Evolutionary conservation across 2,888 invertebrate genomes (phyloP).

Genomic region (Dryococelus australis): DNA sequence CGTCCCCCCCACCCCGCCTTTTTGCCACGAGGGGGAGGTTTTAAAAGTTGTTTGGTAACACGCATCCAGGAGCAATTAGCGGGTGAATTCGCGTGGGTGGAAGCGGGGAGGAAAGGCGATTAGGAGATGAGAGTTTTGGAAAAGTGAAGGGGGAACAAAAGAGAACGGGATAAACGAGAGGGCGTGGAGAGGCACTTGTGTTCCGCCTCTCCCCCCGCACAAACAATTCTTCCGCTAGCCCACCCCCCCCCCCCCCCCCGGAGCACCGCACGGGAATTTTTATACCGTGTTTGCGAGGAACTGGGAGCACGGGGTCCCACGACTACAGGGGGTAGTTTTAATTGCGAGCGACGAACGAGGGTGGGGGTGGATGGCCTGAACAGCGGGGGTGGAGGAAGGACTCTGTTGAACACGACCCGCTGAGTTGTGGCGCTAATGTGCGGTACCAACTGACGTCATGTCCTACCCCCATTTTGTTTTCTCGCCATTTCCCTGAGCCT

Average conservation of each 20-base stretch:
- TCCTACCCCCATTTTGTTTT: not conserved
- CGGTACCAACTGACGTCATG: not conserved
- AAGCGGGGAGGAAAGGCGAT: no score
- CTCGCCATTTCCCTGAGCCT: no score
- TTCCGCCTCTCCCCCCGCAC: no score
- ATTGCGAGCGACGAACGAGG: not conserved
- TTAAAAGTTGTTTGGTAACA: no score
- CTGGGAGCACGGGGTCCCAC: not conserved
- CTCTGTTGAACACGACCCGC: not conserved
- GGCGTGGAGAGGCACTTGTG: no score
- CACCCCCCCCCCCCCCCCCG: not conserved
- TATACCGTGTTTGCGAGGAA: not conserved
- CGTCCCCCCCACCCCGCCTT: no score
- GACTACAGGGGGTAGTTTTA: not conserved
- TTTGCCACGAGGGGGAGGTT: no score
- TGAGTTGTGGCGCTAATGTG: not conserved
- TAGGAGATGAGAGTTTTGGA: no score
- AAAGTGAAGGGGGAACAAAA: no score
- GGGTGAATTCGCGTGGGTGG: no score
- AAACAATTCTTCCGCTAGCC: not conserved
- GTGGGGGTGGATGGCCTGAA: not conserved
- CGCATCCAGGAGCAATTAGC: no score
- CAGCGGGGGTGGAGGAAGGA: not conserved
- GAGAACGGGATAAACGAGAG: no score
- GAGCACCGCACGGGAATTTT: not conserved